phyloP scores from a whole-genome alignment of 2,113 vertebrate species.

The Micromys minutus region DNA sequence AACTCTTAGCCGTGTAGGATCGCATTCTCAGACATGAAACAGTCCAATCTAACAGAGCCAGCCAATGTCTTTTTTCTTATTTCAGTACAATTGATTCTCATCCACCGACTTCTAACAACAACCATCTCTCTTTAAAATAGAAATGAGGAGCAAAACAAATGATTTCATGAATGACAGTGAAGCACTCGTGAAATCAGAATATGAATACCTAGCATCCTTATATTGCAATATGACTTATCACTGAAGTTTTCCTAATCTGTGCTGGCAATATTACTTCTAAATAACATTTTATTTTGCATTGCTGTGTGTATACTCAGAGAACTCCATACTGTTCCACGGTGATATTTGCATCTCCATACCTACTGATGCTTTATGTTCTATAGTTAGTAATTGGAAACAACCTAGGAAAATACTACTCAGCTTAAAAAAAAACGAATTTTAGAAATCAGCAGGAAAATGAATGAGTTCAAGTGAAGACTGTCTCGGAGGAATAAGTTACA shows the following conservation, averaged over 20 bases:
- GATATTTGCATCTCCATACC: not conserved
- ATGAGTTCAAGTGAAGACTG: not conserved
- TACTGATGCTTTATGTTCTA: not conserved
- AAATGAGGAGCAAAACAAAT: not conserved
- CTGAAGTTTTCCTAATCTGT: not conserved
- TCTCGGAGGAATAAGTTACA: not conserved
- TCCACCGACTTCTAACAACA: not conserved
- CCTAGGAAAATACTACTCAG: not conserved
- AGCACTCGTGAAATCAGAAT: not conserved
- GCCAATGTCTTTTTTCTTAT: not conserved
- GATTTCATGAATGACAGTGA: not conserved
- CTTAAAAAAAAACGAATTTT: not conserved
- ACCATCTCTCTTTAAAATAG: not conserved
- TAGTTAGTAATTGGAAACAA: not conserved
- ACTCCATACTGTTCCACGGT: not conserved
- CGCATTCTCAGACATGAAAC: not conserved
- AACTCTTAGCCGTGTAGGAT: not conserved
- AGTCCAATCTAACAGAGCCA: not conserved
- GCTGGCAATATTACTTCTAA: not conserved
- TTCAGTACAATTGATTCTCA: not conserved
- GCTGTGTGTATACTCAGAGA: not conserved
- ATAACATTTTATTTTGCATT: not conserved
- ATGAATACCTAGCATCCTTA: not conserved
- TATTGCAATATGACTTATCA: not conserved
- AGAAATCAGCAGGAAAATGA: not conserved